Conservation (phyloP, 2,797 vertebrate species). For the Meriones psammophilus region DNA sequence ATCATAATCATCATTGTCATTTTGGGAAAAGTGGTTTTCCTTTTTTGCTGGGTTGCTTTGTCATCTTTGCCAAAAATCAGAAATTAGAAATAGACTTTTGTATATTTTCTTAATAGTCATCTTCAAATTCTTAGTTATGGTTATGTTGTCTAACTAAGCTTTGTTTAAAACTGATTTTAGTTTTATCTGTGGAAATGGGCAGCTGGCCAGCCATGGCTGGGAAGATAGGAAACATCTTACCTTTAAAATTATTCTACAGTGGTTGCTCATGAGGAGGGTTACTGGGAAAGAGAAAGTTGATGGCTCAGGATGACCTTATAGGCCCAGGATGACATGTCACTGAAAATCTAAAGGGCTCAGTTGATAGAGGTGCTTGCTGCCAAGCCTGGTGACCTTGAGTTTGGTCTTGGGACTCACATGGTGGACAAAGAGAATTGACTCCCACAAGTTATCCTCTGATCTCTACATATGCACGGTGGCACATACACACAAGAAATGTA, state of each 20-base stretch:
- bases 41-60: conserved; percentile 31
- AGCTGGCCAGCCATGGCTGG: not conserved
- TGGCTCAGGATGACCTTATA: not conserved
- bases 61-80: conserved; percentile 27
- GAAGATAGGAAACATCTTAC: not conserved
- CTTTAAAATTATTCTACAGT: conserved; percentile 44
- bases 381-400: not conserved
- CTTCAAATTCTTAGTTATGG: not conserved
- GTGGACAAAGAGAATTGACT: not conserved
- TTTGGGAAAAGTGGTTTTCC: not conserved
- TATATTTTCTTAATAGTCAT: conserved; percentile 13
- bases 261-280: conserved; percentile 20
- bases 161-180: conserved; percentile 21
- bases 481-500: not conserved
- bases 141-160: conserved; percentile 28
- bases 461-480: not conserved
- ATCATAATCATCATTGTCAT: not conserved
- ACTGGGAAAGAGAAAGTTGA: not conserved
- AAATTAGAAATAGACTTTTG: conserved; percentile 25
- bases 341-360: not conserved
- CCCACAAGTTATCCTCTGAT: not conserved
- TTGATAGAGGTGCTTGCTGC: not conserved
- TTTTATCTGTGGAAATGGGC: conserved; percentile 30
- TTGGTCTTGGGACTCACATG: not conserved
- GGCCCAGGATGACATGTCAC: not conserved